phyloP scores from a whole-genome alignment of 2,113 vertebrate genomes.

The Oryzias woworae region DNA sequence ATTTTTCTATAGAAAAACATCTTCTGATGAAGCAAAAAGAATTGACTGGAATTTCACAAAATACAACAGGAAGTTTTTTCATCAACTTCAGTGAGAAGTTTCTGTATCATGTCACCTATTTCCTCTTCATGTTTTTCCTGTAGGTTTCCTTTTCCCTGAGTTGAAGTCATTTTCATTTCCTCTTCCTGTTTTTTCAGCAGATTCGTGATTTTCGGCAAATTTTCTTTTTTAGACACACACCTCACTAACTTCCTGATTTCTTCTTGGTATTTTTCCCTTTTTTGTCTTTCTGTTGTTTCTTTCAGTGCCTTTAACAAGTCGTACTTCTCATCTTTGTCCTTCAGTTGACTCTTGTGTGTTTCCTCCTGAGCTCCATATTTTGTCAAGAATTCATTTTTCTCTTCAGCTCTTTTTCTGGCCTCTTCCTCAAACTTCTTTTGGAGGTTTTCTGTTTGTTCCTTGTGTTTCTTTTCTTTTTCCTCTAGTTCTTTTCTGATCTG shows the following conservation, averaged over 20 bases:
- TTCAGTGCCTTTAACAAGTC: neutral
- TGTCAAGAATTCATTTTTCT: neutral
- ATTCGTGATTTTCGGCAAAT: neutral
- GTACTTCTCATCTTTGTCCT: neutral
- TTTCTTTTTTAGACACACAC: neutral
- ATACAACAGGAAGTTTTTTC: neutral
- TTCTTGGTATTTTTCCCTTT: neutral
- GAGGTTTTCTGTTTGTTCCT: neutral
- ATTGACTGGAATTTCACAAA: neutral
- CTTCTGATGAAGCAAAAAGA: no score
- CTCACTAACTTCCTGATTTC: neutral
- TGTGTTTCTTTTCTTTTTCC: neutral
- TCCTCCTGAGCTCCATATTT: neutral
- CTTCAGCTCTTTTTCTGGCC: neutral
- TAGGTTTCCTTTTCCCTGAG: neutral
- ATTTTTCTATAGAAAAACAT: no score
- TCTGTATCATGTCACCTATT: neutral
- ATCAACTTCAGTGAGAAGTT: neutral
- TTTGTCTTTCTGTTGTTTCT: neutral
- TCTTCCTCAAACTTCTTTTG: neutral
- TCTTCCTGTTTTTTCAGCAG: neutral
- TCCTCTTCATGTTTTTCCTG: neutral
- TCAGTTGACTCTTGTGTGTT: neutral
- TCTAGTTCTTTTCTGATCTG: neutral
- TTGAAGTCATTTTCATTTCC: neutral